phyloP scores from a whole-genome alignment of 2,888 invertebrate genomes.

The Callyntrura sp. region DNA sequence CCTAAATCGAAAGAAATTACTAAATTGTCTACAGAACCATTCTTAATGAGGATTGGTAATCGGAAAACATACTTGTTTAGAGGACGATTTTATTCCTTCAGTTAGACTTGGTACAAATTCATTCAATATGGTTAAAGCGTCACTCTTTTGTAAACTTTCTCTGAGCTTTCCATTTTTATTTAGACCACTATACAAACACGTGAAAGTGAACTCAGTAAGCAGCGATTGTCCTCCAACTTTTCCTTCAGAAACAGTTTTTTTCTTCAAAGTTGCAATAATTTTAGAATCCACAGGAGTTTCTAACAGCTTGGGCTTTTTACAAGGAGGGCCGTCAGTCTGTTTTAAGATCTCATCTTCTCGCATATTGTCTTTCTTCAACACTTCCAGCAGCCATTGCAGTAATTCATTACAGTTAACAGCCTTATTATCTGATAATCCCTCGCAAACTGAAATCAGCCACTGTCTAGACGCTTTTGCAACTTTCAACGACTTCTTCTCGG shows the following conservation, averaged over 20 bases:
- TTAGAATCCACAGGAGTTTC: conserved; percentile 73
- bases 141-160: conserved; percentile 26
- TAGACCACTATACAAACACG: conserved; percentile 77
- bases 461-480: conserved; percentile 78
- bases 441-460: conserved; percentile 77
- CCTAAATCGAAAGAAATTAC: conserved; percentile 60
- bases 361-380: conserved; percentile 59
- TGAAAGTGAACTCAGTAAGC: conserved; percentile 76
- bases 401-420: conserved; percentile 70
- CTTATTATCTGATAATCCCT: conserved; percentile 78
- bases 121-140: conserved; percentile 61
- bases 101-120: conserved; percentile 70
- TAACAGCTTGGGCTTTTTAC: conserved; percentile 75
- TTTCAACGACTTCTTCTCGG: conserved; percentile 77
- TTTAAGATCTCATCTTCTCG: conserved; percentile 7
- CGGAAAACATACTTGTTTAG: conserved; percentile 77
- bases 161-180: conserved; percentile 71
- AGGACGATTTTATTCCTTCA: conserved; percentile 75
- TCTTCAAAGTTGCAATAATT: conserved; percentile 70
- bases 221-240: conserved; percentile 72
- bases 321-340: neutral
- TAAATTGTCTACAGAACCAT: neutral
- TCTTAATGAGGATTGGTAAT: neutral
- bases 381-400: conserved; percentile 75
- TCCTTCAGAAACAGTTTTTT: conserved; percentile 67